Base-by-base conservation (phyloP, 1,140 invertebrate species). In the Manduca sexta region DNA sequence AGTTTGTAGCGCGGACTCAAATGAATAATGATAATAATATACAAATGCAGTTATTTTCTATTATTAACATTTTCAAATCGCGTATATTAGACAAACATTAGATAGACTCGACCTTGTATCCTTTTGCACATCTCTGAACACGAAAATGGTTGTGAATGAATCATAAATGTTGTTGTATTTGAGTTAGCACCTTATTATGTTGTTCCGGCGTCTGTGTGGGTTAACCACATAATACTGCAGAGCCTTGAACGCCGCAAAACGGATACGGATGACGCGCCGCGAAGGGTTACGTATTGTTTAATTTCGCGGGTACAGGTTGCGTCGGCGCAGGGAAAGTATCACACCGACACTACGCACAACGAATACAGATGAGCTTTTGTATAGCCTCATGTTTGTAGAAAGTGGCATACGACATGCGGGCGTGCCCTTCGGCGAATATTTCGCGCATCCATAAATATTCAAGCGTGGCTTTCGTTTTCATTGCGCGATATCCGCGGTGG, bases 301-400 rank as follows among this genome's bases (percentile, higher is more conserved):
- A 45, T 55, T 49, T 51, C 14, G 51, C 41, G 47, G 30, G 55
- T 35, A 47, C 43, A 14, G 31, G 21, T 17, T 10, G 54, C 52
- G 46, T 29, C 45, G 44, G 1, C 52, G 30, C 42, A 58, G 81
- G 62, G 78, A 84, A 84, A 83, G 78, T 73, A 64, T 56, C 66
- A 60, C 59, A 45, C 64, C 73, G 69, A 74, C 65, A 69, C 59
- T 45, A 73, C 69, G 62, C 65, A 56, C 47, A 45, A 55, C 58
- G 81, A 74, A 85, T 85, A 83, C 64, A 58, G 77, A 83, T 83
- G 76, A 82, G 79, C 75, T 77, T 80, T 78, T 72, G 63, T 70
- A 50, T 51, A 54, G 21, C 44, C 47, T 53, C 41, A 50, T 65
- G 74, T 71, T 63, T 60, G 73, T 81, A 80, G 82, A 85, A 84